Evolutionary conservation across 2,113 vertebrate species (phyloP).

Genomic region (Tupaia chinensis): DNA sequence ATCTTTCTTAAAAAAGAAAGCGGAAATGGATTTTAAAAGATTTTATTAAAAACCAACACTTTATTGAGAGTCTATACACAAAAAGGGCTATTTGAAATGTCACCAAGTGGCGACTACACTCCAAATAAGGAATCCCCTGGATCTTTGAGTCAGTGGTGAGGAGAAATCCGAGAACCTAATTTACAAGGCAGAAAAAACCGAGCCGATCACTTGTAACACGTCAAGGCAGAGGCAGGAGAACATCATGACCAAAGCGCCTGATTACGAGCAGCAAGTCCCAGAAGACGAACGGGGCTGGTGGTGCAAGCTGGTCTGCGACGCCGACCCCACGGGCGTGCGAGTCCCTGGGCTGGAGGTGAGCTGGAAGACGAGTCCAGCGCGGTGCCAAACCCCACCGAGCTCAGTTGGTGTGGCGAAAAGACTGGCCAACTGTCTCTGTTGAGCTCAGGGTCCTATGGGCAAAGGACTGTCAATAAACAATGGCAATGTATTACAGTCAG

Average conservation of each 20-base stretch:
- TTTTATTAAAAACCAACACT: constrained; percentile 39
- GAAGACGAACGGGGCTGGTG: too few relatives aligned
- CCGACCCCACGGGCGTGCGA: neutral
- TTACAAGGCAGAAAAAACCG: too few relatives aligned
- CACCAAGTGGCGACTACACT: too few relatives aligned
- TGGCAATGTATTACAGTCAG: neutral
- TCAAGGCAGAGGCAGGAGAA: too few relatives aligned
- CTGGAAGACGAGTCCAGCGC: neutral
- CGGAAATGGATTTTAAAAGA: neutral
- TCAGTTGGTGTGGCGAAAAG: neutral
- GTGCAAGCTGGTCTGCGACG: too few relatives aligned
- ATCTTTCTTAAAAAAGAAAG: neutral
- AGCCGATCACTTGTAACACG: too few relatives aligned
- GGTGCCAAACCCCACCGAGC: neutral
- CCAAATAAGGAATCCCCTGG: too few relatives aligned
- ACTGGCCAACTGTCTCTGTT: neutral
- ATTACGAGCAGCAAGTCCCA: too few relatives aligned
- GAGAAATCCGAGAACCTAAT: too few relatives aligned
- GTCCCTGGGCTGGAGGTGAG: neutral
- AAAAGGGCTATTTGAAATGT: too few relatives aligned
- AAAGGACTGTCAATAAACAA: constrained; percentile 53
- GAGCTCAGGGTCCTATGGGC: neutral
- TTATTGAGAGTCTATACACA: neutral
- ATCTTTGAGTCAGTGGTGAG: too few relatives aligned
- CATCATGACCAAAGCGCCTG: too few relatives aligned